These are phyloP conservation scores for Australoheros facetus DNA, from an alignment of 2,797 vertebrate genomes.

Conservation along the genomic window DNA sequence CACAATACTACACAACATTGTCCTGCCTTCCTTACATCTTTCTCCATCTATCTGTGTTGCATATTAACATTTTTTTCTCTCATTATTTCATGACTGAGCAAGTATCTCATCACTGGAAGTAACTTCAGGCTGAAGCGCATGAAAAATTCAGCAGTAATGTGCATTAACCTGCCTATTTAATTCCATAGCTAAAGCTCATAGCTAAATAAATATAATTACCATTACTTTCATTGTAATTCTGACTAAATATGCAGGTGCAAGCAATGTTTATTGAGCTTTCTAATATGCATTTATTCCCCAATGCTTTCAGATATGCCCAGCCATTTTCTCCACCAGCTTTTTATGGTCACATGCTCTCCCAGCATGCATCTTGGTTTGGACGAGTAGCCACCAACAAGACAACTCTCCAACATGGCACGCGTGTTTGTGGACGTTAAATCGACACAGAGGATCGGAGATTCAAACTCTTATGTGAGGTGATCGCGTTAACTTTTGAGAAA, in stretches of 20 bases:
- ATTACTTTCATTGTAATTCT: background rate
- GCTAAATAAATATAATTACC: background rate
- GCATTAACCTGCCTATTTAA: background rate
- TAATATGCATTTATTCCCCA: background rate
- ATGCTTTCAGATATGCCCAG: background rate
- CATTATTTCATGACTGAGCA: background rate
- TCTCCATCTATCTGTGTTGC: too few relatives aligned
- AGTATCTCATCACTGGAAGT: background rate
- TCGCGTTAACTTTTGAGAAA: background rate
- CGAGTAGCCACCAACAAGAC: background rate
- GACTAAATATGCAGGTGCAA: background rate
- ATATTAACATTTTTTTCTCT: too few relatives aligned
- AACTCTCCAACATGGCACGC: background rate
- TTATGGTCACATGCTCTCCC: background rate
- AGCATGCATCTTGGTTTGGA: constrained; percentile 7
- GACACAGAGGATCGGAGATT: background rate
- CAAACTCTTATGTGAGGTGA: background rate
- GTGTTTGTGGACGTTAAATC: constrained; percentile 6
- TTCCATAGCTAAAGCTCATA: background rate
- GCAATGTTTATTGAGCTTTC: background rate
- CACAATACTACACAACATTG: too few relatives aligned
- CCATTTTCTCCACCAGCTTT: constrained; percentile 7
- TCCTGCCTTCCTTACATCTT: too few relatives aligned
- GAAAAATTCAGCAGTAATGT: background rate
- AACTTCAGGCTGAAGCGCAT: too few relatives aligned